Base-by-base conservation (phyloP, 2,888 invertebrate species). In the Cecidostiba fungosa region DNA sequence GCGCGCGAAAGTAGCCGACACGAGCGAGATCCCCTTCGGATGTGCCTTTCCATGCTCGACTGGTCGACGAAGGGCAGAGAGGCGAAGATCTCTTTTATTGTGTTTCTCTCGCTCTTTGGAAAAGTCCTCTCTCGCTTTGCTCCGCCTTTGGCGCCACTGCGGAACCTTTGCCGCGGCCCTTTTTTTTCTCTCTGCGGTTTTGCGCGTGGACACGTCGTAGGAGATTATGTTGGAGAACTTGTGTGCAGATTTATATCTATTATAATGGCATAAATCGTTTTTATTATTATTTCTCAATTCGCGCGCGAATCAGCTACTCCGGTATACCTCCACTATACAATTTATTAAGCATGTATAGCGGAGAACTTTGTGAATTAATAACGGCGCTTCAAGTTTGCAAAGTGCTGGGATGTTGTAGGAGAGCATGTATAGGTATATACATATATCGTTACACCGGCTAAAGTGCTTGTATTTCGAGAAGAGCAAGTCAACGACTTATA, bases 71-170 rank as follows among this genome's bases (percentile, higher is more conserved):
- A 54, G 54, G 54, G 54, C 54, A 23, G 19, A 23, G 19, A 50
- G 70, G 26, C 32, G 47, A 32, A 66, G 78, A 78, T 66, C 88
- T 86, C n/a, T 43, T 66, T 66, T 69, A 36, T 3, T 77, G 14
- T 66, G 12, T 23, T 43, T 54, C 32, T 23, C 77, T 43, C 80
- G 39, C 29, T 70, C 59, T 23, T 6, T 32, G 32, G 50, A 69
- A n/a, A 72, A 62, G 74, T 26, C 39, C 54, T 10, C 43, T 10
- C 43, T 43, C 43, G 43, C 43, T 10, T 32, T 19, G 89, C 89
- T 89, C 91, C 89, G 92, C 92, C 91, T 91, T 90, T 90, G 92
- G 92, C 91, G 92, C 91, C 43, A 3, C 91, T n/a, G 87, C 88
- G 89, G 87, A 90, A 90, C 90, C 88, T 88, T 88, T 88, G 89